Evolutionary conservation across 2,113 vertebrate genomes (phyloP).

Genomic region (Bungarus multicinctus): DNA sequence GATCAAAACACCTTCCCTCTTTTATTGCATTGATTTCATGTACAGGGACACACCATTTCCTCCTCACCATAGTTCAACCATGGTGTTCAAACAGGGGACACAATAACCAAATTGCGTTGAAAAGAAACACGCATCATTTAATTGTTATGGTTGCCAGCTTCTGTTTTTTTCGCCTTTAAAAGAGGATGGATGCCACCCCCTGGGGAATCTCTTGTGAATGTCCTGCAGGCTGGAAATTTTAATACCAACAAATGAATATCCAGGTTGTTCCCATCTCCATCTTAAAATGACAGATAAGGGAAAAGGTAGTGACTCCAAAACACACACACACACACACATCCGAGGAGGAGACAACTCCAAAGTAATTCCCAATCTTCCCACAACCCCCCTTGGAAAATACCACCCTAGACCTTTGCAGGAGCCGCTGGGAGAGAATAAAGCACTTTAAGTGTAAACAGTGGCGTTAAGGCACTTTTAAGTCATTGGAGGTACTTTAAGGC

Average conservation of each 20-base stretch:
- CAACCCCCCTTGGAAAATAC: background rate
- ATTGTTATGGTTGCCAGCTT: background rate
- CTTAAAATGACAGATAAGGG: background rate
- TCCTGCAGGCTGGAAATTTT: background rate
- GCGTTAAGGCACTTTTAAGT: background rate
- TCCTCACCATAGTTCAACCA: background rate
- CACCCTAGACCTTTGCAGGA: background rate
- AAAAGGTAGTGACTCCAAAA: background rate
- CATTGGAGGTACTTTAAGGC: background rate
- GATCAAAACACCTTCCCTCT: background rate
- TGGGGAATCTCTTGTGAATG: background rate
- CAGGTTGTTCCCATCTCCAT: background rate
- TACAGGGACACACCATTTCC: background rate
- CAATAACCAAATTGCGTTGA: background rate
- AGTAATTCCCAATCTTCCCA: background rate
- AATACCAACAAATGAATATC: background rate
- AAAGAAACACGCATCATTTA: background rate
- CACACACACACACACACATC: background rate
- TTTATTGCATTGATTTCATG: background rate
- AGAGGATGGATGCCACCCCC: background rate
- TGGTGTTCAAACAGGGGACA: background rate
- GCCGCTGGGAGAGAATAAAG: background rate
- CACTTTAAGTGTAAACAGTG: slow-evolving; percentile 8
- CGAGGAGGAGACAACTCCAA: background rate
- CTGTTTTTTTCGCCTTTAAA: background rate